phyloP scores from a whole-genome alignment of 2,113 vertebrate species.

The Jaculus jaculus region DNA sequence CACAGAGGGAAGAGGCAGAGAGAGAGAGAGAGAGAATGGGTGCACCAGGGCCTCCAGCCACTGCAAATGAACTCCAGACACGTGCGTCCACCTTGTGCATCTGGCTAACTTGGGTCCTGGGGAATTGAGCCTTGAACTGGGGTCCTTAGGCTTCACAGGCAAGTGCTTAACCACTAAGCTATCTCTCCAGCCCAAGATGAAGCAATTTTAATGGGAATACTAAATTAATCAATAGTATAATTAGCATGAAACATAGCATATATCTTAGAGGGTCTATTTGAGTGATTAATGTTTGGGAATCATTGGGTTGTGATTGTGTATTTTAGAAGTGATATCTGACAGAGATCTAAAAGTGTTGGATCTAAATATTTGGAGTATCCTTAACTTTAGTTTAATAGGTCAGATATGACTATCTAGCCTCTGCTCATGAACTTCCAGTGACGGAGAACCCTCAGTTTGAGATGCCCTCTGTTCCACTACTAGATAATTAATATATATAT shows the following conservation, averaged over 20 bases:
- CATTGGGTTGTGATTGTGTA: background rate
- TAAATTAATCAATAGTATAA: conserved; percentile 22
- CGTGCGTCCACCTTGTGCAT: no score
- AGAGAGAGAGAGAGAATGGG: no score
- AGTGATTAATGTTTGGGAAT: background rate
- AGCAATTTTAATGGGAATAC: background rate
- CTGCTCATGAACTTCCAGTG: background rate
- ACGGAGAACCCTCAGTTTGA: background rate
- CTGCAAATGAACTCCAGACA: no score
- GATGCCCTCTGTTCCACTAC: background rate
- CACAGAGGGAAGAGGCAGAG: no score
- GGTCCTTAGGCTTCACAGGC: no score
- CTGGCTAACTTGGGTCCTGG: no score
- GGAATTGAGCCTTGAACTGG: no score
- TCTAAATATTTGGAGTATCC: background rate
- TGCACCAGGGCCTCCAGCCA: no score
- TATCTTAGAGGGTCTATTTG: background rate
- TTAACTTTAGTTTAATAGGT: background rate
- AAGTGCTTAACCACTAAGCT: no score
- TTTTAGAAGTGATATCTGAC: background rate
- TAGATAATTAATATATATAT: background rate
- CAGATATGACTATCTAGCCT: background rate
- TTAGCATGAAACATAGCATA: background rate
- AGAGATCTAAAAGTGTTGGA: background rate
- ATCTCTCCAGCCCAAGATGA: background rate